Evolutionary conservation across 2,113 vertebrate species (phyloP).

Genomic region (Chiloscyllium plagiosum): DNA sequence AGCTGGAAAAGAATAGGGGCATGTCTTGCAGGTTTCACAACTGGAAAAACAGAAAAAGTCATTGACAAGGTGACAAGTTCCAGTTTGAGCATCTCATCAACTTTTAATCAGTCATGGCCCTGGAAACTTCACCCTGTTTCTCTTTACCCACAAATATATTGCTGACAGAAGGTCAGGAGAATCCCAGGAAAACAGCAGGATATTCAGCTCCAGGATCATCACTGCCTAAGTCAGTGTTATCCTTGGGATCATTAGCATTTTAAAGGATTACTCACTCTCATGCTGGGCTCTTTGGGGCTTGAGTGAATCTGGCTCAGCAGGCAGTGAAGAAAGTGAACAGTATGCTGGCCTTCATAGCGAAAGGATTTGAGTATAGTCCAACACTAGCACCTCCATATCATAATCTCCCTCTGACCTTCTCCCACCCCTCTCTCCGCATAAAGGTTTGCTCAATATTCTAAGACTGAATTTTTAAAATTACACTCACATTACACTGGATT

Average conservation of each 20-base stretch:
- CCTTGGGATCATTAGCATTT: background rate
- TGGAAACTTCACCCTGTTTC: too few species aligned
- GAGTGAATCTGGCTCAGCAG: background rate
- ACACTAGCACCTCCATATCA: background rate
- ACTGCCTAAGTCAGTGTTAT: background rate
- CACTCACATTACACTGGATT: background rate
- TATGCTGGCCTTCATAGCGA: too few species aligned
- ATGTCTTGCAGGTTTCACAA: background rate
- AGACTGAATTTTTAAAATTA: background rate
- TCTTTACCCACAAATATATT: too few species aligned
- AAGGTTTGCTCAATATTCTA: background rate
- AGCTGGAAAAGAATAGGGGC: background rate
- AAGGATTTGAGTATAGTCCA: background rate
- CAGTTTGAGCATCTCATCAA: background rate
- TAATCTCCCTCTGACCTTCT: too few species aligned
- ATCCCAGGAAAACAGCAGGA: background rate
- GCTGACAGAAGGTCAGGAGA: background rate
- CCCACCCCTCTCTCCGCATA: background rate
- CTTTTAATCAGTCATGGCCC: too few species aligned
- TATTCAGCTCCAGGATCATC: background rate
- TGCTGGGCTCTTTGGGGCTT: background rate
- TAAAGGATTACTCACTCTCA: background rate
- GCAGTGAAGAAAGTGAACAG: too few species aligned
- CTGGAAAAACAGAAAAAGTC: background rate
- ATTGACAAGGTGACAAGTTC: background rate